Base-by-base conservation (phyloP, 2,113 vertebrate genomes). In the Felis chaus region DNA sequence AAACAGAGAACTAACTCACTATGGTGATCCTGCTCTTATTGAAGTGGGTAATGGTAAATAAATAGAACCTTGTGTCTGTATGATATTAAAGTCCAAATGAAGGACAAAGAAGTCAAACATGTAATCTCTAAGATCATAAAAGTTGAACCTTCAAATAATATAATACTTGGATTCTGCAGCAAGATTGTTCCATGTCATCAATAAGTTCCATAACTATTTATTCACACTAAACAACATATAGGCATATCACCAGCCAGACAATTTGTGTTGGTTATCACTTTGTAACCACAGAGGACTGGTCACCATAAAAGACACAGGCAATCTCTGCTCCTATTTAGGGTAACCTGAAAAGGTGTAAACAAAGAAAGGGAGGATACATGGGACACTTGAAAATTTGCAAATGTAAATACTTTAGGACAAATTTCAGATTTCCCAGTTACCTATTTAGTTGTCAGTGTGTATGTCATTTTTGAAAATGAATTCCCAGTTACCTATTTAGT, bases 401-500 rank as follows among this genome's bases (percentile, higher is more conserved):
- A 45, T 80, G 36, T 69, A 88, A 69, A 61, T 61, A 71, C 18
- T 80, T 88, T 36, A 31, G 23, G 31, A 23, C 27, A 94, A 88
- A 71, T 94, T 61, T 50, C n/a, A 63, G 31, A 89, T 89, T 89
- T 82, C 76, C 69, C 7, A 65, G 45, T 82, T 82, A 89, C 33
- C 76, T 63, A 16, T 81, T 73, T 89, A 94, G 74, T 80, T 36
- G 11, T 92, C 33, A 84, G 23, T 84, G 61, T 74, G 8, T 61
- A 39, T 50, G 12, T 82, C 71, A 73, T 48, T 80, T 80, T 82
- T 94, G 2, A 57, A 57, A 57, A 57, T 57, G 16, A 57, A 57
- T 89, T 81, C 85, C 69, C 16, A 63, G 41, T 89, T 81, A 89
- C 18, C 76, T 73, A 13, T 94, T 73, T 89, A 94, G 65, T 88